Evolutionary conservation across 2,113 vertebrate genomes (phyloP), one percentile per base, ranked within the genome.

Genomic region (Gila orcuttii): DNA sequence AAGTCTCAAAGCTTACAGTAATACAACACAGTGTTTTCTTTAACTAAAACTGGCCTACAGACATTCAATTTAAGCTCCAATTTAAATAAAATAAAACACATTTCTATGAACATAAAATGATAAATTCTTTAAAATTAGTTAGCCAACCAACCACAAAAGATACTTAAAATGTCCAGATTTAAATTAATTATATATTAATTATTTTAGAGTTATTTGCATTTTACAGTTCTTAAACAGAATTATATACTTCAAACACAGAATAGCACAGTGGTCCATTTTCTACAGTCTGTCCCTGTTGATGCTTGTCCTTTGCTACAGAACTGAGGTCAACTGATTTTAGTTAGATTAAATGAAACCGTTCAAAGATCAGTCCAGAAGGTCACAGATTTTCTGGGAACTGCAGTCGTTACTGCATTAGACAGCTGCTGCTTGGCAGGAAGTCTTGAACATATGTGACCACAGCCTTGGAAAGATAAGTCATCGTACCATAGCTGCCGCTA

Each of bases 391-490:
- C 28, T 75, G 36, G 28, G 45, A 79, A 71, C 33, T 10, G 50
- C n/a, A n/a, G 7, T 28, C 28, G 13, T 95, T 89, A 99, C 2
- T 99, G 98, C 96, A 97, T 96, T 10, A 96, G 90, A 88, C 98
- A 99, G 93, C 96, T 97, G 39, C 96, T 95, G 88, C 89, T 96
- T 2, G 98, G 98, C 89, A 99, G 94, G 90, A 97, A 95, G 87
- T 99, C 98, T 0, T 99, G 97, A 60, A 98, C 91, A 28, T 98
- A 96, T 39, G 95, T 94, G 79, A 97, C 92, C 0, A 94, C 95
- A 0, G 98, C 98, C 93, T 97, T 99, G 7, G 97, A 98, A 64
- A 99, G 93, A 91, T 99, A 99, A 0, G 98, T 99, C 98, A 99
- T 98, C 52, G 98, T 98, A 73, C 98, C 98, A 1, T 95, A 99